A percentile compares a stretch with the other conserved stretches of the same genome.
Evolutionary conservation across 2,113 vertebrate genomes (phyloP).

Genomic region (Callocephalon fimbriatum): DNA sequence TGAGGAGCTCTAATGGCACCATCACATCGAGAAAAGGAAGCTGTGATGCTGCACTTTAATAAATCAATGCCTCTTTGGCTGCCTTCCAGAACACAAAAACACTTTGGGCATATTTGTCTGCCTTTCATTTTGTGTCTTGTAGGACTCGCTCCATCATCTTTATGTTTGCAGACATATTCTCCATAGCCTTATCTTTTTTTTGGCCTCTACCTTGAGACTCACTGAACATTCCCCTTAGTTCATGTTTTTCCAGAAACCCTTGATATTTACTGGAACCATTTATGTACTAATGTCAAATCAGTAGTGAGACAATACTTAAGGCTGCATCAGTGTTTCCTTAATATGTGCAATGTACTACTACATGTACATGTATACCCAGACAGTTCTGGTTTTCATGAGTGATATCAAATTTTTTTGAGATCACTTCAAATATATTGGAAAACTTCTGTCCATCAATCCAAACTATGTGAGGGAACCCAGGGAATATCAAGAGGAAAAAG

Average conservation of each 20-base stretch:
- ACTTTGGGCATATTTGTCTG: conserved; percentile 22
- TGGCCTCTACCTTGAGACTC: not conserved
- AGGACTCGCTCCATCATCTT: conserved; percentile 41
- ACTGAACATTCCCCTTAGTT: not conserved
- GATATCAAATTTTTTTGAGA: not conserved
- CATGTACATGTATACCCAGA: not conserved
- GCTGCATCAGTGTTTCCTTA: not conserved
- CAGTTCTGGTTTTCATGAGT: not conserved
- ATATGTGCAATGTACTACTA: not conserved
- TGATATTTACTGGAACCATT: not conserved
- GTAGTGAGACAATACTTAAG: not conserved
- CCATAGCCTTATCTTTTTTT: not conserved
- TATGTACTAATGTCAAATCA: not conserved
- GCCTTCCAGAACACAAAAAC: conserved; percentile 58
- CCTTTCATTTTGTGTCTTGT: conserved; percentile 35
- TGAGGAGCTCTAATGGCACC: conserved; percentile 48
- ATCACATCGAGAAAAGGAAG: not conserved
- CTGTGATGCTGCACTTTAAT: not conserved
- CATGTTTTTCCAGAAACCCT: not conserved
- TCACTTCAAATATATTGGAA: not conserved
- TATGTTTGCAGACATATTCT: conserved; percentile 24
- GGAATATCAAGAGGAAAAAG: not conserved
- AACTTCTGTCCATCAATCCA: not conserved
- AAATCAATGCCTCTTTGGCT: conserved; percentile 59
- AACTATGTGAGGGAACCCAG: not conserved